A percentile compares a stretch with the other conserved stretches of the same genome.
These are phyloP conservation scores for Matsumyia berberina DNA, from an alignment of 2,888 invertebrate genomes.

Conservation along the genomic window DNA sequence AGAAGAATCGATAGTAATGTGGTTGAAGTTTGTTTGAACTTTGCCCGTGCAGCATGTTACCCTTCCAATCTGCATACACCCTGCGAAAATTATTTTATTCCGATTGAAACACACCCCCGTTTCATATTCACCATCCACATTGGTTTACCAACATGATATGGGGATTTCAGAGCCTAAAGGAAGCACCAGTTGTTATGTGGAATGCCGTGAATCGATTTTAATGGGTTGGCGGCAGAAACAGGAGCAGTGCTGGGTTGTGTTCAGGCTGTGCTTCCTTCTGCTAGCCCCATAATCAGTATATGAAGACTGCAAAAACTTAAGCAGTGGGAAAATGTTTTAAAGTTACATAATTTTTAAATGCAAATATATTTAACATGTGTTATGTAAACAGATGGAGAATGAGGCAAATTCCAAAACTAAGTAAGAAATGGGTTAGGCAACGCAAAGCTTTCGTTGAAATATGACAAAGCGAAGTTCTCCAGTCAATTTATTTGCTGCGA, in stretches of 20 bases:
- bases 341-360: not conserved
- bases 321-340: slow-evolving; percentile 56
- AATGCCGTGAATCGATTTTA: not conserved
- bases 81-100: too few relatives aligned
- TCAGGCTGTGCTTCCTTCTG: slow-evolving; percentile 43
- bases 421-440: too few relatives aligned
- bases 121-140: slow-evolving; percentile 68
- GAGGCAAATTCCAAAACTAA: too few relatives aligned
- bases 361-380: too few relatives aligned
- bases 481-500: too few relatives aligned
- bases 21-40: too few relatives aligned
- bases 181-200: slow-evolving; percentile 13
- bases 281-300: slow-evolving; percentile 62
- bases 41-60: too few relatives aligned
- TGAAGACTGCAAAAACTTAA: slow-evolving; percentile 74
- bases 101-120: slow-evolving; percentile 24
- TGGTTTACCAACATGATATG: slow-evolving; percentile 61
- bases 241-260: not conserved
- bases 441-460: too few relatives aligned
- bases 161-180: slow-evolving; percentile 55
- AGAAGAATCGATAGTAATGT: too few relatives aligned
- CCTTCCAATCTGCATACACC: too few relatives aligned
- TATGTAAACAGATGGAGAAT: too few relatives aligned
- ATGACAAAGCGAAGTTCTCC: too few relatives aligned
- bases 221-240: slow-evolving; percentile 28